phyloP scores from a whole-genome alignment of 2,113 vertebrate genomes.

The Porphyrio hochstetteri region DNA sequence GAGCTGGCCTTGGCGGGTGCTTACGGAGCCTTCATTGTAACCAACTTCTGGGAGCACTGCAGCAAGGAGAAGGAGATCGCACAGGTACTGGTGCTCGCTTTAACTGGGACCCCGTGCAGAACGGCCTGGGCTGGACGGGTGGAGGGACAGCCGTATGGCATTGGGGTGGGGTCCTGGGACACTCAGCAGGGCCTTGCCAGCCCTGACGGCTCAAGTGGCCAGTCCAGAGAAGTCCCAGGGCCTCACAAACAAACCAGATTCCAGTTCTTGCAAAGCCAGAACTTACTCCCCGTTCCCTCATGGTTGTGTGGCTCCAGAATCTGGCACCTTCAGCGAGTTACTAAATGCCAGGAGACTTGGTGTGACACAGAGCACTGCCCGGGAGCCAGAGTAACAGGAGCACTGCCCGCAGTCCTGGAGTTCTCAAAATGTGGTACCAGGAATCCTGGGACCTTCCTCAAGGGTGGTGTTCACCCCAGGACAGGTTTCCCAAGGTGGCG shows the following conservation, averaged over 20 bases:
- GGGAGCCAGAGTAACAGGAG: neutral
- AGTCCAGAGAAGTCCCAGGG: neutral
- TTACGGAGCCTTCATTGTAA: slow-evolving; percentile 69
- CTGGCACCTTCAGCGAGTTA: neutral
- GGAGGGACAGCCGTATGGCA: neutral
- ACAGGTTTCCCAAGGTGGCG: neutral
- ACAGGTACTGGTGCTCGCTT: slow-evolving; percentile 40
- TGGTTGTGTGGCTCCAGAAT: neutral
- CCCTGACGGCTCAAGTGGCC: neutral
- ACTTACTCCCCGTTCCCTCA: accelerated
- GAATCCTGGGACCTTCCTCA: neutral
- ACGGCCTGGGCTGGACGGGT: neutral
- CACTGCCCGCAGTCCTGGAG: neutral
- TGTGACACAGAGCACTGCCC: accelerated
- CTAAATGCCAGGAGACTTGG: too few relatives aligned
- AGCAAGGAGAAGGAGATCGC: slow-evolving; percentile 69
- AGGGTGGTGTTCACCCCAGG: neutral
- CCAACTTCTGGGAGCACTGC: slow-evolving; percentile 74
- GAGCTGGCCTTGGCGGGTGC: slow-evolving; percentile 56
- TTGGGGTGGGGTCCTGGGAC: accelerated
- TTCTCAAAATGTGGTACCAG: neutral
- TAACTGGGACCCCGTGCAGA: accelerated
- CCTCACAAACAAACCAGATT: neutral
- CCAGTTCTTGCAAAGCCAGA: neutral
- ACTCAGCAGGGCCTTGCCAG: neutral